A percentile compares a stretch with the other conserved stretches of the same genome.
Conservation (phyloP, 1,140 invertebrate genomes). For the Araneus ventricosus region DNA sequence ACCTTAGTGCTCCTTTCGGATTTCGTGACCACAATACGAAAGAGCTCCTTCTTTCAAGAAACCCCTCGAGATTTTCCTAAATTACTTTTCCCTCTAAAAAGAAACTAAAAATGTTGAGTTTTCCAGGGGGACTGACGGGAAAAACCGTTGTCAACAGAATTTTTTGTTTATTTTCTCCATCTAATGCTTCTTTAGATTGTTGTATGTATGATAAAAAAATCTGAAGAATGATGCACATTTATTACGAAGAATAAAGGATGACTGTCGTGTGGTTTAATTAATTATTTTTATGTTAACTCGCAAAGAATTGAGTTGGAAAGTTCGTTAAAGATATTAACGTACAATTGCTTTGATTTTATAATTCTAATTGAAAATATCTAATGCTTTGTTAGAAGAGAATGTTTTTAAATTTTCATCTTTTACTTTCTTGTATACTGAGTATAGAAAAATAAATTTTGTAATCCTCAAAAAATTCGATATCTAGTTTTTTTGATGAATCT, state of each 20-base stretch:
- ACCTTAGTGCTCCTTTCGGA: background rate
- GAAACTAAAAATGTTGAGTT: background rate
- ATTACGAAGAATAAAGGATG: background rate
- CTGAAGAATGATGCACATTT: background rate
- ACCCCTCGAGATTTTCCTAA: background rate
- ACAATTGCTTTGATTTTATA: no score
- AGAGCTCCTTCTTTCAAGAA: background rate
- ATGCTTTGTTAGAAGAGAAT: no score
- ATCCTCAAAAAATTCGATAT: no score
- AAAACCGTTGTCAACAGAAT: background rate
- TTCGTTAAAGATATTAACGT: no score
- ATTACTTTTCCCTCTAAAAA: background rate
- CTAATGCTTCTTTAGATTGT: background rate
- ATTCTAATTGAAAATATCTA: no score
- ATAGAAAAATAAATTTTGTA: no score
- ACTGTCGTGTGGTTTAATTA: no score
- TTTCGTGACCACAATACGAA: conserved; percentile 39
- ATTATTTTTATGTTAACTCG: no score
- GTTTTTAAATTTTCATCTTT: no score
- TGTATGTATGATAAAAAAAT: background rate
- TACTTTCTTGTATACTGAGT: no score
- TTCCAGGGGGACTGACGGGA: background rate
- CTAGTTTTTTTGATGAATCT: no score
- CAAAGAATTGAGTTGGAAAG: no score
- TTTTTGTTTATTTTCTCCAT: background rate